phyloP scores from a whole-genome alignment of 2,888 invertebrate species.

The Stenodera caucasica region DNA sequence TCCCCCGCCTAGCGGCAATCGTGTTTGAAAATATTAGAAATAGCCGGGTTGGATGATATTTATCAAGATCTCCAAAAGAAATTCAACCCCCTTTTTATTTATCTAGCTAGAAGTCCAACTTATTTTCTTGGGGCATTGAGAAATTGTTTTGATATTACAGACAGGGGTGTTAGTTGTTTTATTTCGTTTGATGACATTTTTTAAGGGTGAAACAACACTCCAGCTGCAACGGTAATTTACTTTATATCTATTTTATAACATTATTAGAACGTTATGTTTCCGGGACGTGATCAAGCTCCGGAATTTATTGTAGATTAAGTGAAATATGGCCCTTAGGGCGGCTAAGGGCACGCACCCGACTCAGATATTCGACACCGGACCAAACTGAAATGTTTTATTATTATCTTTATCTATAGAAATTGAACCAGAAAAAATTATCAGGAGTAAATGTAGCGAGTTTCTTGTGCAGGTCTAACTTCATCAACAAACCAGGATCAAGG shows the following conservation, averaged over 20 bases:
- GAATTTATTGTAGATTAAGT: conserved; percentile 52
- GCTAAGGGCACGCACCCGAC: conserved; percentile 29
- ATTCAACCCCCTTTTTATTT: conserved; percentile 7
- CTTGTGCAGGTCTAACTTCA: conserved; percentile 26
- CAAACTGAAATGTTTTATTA: conserved; percentile 32
- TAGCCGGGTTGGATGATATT: conserved; percentile 11
- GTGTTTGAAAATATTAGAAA: conserved; percentile 13
- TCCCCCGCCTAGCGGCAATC: background rate
- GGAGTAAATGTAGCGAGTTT: background rate
- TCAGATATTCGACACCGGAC: conserved; percentile 47
- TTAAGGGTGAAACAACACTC: conserved; percentile 16
- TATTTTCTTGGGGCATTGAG: background rate
- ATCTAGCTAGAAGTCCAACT: background rate
- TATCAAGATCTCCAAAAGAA: conserved; percentile 8
- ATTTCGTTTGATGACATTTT: conserved; percentile 11
- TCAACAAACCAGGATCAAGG: conserved; percentile 36
- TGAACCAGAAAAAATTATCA: background rate
- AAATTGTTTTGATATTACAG: background rate
- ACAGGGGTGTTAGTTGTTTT: background rate
- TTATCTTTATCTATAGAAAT: background rate
- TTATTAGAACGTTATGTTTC: conserved; percentile 46
- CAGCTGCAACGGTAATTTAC: conserved; percentile 34
- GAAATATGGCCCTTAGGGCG: conserved; percentile 46
- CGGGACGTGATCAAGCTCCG: conserved; percentile 46
- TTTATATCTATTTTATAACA: conserved; percentile 50